Evolutionary conservation across 2,113 vertebrate species (phyloP).

Genomic region (Poeciliopsis retropinna): DNA sequence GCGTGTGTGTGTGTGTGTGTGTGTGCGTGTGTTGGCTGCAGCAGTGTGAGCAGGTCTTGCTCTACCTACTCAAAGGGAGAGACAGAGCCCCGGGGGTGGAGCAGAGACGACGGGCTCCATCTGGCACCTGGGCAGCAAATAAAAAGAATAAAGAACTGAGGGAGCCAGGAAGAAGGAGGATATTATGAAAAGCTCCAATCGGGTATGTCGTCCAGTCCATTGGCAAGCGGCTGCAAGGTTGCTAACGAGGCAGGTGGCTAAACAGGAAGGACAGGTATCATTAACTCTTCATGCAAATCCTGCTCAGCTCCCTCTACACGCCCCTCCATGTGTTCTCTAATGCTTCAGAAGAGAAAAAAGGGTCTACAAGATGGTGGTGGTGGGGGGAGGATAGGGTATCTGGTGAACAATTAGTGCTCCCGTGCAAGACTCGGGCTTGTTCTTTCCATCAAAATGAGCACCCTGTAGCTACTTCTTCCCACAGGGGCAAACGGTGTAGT

Average conservation of each 20-base stretch:
- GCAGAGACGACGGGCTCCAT: slow-evolving; percentile 72
- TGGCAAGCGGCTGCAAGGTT: slow-evolving; percentile 65
- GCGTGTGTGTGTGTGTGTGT: not conserved
- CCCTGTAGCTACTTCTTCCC: slow-evolving; percentile 63
- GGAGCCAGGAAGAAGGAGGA: slow-evolving; percentile 65
- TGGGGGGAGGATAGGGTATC: slow-evolving; percentile 36
- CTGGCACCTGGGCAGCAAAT: slow-evolving; percentile 75
- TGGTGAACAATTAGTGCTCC: slow-evolving; percentile 72
- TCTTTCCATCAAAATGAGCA: slow-evolving; percentile 60
- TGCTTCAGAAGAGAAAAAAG: slow-evolving; percentile 13
- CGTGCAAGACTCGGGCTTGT: slow-evolving; percentile 34
- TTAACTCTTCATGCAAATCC: slow-evolving; percentile 10
- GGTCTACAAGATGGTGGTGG: slow-evolving; percentile 1
- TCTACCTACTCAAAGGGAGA: slow-evolving; percentile 68
- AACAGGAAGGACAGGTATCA: slow-evolving; percentile 61
- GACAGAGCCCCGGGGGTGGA: slow-evolving; percentile 70
- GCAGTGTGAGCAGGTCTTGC: slow-evolving; percentile 67
- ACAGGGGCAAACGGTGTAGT: slow-evolving; percentile 45
- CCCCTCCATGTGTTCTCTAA: slow-evolving; percentile 15
- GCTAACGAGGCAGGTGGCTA: slow-evolving; percentile 74
- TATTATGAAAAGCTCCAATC: slow-evolving; percentile 71
- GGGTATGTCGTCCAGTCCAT: slow-evolving; percentile 63
- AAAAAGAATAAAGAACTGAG: slow-evolving; percentile 66
- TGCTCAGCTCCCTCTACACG: slow-evolving; percentile 1
- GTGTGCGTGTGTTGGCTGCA: slow-evolving; percentile 4